Conservation (phyloP, 2,113 vertebrate genomes). For the Urocitellus parryii region DNA sequence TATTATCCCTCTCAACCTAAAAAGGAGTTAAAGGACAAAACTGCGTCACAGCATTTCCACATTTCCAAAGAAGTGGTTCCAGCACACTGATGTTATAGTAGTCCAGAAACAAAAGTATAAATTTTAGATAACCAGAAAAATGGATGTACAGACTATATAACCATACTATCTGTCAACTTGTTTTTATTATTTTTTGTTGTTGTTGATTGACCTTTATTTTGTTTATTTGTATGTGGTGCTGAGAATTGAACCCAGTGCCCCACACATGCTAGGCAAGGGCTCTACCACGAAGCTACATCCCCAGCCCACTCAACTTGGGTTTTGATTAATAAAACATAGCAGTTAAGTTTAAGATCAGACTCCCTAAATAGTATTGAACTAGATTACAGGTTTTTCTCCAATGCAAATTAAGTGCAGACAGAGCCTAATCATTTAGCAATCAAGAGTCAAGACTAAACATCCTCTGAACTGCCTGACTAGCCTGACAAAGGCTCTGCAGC, state of each 20-base stretch:
- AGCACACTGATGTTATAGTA: neutral
- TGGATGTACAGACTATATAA: neutral
- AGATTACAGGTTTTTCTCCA: neutral
- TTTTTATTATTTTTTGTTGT: too few species aligned
- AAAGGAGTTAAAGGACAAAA: conserved; percentile 4
- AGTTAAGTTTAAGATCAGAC: neutral
- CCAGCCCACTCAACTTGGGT: neutral
- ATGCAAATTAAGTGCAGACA: neutral
- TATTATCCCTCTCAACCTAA: conserved; percentile 37
- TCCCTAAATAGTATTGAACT: neutral
- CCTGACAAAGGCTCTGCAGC: neutral
- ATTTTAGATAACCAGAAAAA: conserved; percentile 34
- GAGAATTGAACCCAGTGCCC: too few species aligned
- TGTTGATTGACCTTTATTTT: too few species aligned
- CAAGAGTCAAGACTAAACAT: neutral
- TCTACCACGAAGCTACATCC: too few species aligned
- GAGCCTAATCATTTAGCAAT: neutral
- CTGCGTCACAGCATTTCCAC: neutral
- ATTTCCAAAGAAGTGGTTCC: neutral
- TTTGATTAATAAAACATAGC: neutral
- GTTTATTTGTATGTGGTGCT: too few species aligned
- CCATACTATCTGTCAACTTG: neutral
- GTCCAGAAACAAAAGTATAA: neutral
- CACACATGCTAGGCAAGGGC: too few species aligned
- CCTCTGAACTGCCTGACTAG: neutral